Percentiles rank a stretch among this genome's conserved stretches.
phyloP scores from a whole-genome alignment of 2,113 vertebrate species.

The Xenopus borealis region DNA sequence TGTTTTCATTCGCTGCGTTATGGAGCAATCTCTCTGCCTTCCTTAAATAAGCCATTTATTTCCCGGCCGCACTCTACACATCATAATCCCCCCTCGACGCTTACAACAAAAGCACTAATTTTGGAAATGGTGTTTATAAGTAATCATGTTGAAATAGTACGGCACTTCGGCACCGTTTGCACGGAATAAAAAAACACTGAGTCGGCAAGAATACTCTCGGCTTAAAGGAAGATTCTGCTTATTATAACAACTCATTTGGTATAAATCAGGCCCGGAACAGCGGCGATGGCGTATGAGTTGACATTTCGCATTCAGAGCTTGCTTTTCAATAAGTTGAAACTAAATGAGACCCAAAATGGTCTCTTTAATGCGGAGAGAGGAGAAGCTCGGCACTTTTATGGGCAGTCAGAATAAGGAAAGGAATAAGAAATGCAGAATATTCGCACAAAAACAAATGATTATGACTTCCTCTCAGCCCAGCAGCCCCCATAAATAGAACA shows the following conservation, averaged over 20 bases:
- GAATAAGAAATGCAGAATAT: not conserved
- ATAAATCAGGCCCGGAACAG: conserved; percentile 59
- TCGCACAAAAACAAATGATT: not conserved
- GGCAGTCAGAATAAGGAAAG: conserved; percentile 41
- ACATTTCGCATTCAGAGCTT: conserved; percentile 49
- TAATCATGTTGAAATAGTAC: conserved; percentile 64
- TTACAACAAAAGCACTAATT: conserved; percentile 60
- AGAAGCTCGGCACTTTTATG: conserved; percentile 50
- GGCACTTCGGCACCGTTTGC: conserved; percentile 21
- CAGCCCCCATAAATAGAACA: not conserved
- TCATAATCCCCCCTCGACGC: conserved; percentile 54
- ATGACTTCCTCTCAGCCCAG: conserved; percentile 1
- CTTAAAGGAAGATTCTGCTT: conserved; percentile 60
- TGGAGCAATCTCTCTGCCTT: conserved; percentile 51
- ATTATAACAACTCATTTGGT: conserved; percentile 58
- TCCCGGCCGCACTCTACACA: conserved; percentile 52
- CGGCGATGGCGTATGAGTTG: conserved; percentile 40
- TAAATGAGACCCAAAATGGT: conserved; percentile 56
- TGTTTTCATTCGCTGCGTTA: conserved; percentile 35
- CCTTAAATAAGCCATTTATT: conserved; percentile 61
- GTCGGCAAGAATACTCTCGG: conserved; percentile 60
- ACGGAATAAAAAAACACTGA: conserved; percentile 52
- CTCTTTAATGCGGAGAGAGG: conserved; percentile 41
- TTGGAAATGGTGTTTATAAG: conserved; percentile 60
- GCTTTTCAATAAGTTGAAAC: conserved; percentile 51